Conservation (phyloP, 2,797 vertebrate genomes). For the Enteromius trimaculatus region DNA sequence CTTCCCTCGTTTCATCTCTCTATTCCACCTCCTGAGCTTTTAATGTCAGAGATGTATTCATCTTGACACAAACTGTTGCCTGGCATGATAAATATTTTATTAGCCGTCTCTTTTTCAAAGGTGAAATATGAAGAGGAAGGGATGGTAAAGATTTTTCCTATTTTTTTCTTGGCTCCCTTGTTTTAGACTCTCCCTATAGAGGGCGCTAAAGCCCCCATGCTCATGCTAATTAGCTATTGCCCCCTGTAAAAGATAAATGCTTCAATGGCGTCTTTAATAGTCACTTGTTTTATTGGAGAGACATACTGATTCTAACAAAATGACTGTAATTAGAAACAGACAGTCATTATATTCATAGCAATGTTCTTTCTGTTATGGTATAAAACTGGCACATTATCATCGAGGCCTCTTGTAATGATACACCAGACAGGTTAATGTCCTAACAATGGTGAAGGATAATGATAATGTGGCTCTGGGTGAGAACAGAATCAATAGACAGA, state of each 20-base stretch:
- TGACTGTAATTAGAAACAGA: conserved; percentile 22
- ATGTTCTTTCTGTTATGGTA: background rate
- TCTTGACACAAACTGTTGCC: conserved; percentile 71
- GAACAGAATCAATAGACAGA: conserved; percentile 44
- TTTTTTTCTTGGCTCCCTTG: conserved; percentile 40
- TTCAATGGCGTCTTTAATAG: background rate
- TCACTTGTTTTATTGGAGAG: background rate
- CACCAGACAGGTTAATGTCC: conserved; percentile 27
- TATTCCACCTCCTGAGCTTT: conserved; percentile 63
- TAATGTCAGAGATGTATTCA: conserved; percentile 74
- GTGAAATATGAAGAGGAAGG: conserved; percentile 77
- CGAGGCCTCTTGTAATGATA: conserved; percentile 28
- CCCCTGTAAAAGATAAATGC: background rate
- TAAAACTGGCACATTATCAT: conserved; percentile 20
- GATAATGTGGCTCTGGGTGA: conserved; percentile 38
- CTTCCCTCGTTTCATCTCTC: conserved; percentile 53
- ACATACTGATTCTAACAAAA: background rate
- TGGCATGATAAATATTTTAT: conserved; percentile 82
- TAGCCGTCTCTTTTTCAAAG: conserved; percentile 72
- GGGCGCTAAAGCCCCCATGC: background rate
- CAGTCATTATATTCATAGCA: conserved; percentile 20
- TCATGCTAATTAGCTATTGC: background rate
- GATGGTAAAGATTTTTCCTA: conserved; percentile 63
- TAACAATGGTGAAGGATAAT: conserved; percentile 38
- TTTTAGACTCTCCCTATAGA: conserved; percentile 20